Evolutionary conservation across 35 echinoderm and acorn worm genomes (phyloP).

Genomic region (Diadema setosum): DNA sequence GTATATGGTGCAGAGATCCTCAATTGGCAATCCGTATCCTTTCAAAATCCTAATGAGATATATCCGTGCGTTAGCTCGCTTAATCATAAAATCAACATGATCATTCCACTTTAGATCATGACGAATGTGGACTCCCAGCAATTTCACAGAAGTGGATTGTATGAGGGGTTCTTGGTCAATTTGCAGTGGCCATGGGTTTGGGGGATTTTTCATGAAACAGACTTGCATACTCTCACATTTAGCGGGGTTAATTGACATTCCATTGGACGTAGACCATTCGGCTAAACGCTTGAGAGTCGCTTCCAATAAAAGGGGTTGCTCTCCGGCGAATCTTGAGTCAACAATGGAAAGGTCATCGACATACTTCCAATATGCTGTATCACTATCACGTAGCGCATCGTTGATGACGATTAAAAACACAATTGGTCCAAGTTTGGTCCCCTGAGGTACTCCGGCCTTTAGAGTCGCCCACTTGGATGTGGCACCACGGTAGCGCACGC

Average conservation of each 20-base stretch:
- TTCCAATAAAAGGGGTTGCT: slow-evolving; percentile 8
- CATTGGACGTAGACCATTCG: slow-evolving; percentile 25
- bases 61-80: not conserved
- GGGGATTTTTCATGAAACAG: slow-evolving; percentile 14
- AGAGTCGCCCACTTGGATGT: slow-evolving; percentile 17
- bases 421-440: slow-evolving; percentile 52
- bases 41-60: not conserved
- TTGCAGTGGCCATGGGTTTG: not conserved
- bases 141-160: not conserved
- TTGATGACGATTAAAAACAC: slow-evolving; percentile 58
- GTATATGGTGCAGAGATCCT: slow-evolving; percentile 1
- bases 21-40: not conserved
- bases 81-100: not conserved
- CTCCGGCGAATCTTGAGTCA: slow-evolving; percentile 4
- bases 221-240: slow-evolving; percentile 42
- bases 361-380: slow-evolving; percentile 55
- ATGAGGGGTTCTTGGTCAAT: not conserved
- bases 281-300: not conserved
- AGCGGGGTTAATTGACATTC: slow-evolving; percentile 28
- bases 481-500: slow-evolving; percentile 15
- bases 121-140: not conserved
- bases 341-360: slow-evolving; percentile 53
- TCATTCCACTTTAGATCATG: slow-evolving; percentile 2
- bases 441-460: slow-evolving; percentile 45
- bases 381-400: slow-evolving; percentile 9